These are phyloP conservation scores for Psittacula derbiana DNA, from an alignment of 2,797 vertebrate genomes.

Conservation along the genomic window DNA sequence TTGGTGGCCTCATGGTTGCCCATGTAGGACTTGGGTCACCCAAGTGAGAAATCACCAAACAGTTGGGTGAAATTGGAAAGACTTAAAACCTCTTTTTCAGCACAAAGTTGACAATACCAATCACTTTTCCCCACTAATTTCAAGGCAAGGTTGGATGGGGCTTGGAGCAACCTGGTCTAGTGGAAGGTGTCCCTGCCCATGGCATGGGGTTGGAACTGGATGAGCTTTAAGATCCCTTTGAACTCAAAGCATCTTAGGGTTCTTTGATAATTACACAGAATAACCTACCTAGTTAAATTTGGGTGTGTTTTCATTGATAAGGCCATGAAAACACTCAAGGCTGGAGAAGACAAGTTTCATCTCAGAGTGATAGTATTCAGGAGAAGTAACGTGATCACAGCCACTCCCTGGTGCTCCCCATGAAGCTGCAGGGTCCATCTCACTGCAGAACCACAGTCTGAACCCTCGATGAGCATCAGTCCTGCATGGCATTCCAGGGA, in stretches of 20 bases:
- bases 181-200: neutral
- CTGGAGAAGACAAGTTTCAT: neutral
- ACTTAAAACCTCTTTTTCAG: neutral
- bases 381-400: neutral
- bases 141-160: neutral
- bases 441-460: neutral
- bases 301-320: neutral
- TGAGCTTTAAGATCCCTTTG: neutral
- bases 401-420: neutral
- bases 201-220: neutral
- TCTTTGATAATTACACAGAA: neutral
- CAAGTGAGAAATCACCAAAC: neutral
- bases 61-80: neutral
- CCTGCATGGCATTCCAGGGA: fast-evolving
- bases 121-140: neutral
- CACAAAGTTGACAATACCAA: neutral
- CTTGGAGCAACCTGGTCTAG: neutral
- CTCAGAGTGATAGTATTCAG: neutral
- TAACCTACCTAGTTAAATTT: neutral
- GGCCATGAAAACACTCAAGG: neutral
- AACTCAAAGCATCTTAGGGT: neutral
- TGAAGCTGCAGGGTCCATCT: neutral
- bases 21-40: neutral
- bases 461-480: neutral
- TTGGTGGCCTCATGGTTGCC: neutral